Base-by-base conservation (phyloP, 1,140 invertebrate species). In the Nephotettix cincticeps region DNA sequence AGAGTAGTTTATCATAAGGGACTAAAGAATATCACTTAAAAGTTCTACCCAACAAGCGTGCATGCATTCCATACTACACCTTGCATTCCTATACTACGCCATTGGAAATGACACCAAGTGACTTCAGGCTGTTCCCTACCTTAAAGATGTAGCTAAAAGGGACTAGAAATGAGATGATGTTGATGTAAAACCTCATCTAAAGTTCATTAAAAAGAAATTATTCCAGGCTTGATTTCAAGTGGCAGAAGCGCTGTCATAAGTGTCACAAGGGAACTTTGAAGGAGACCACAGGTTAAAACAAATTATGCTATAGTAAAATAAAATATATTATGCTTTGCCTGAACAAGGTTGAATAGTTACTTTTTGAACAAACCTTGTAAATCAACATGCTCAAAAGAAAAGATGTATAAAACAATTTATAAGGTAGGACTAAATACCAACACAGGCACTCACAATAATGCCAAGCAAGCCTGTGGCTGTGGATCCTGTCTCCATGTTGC, bases 381-480 rank as follows among this genome's bases (percentile, higher is more conserved):
- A n/a, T n/a, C n/a, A n/a, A n/a, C n/a, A n/a, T n/a, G n/a, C n/a
- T n/a, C n/a, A n/a, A n/a, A n/a, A n/a, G n/a, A n/a, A n/a, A n/a
- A n/a, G n/a, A n/a, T n/a, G n/a, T n/a, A n/a, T n/a, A n/a, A n/a
- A n/a, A n/a, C n/a, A n/a, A n/a, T n/a, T n/a, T n/a, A n/a, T n/a
- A n/a, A n/a, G n/a, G n/a, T n/a, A n/a, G n/a, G n/a, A n/a, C n/a
- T n/a, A n/a, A n/a, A n/a, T n/a, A n/a, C n/a, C n/a, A n/a, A n/a
- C n/a, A n/a, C n/a, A n/a, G n/a, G n/a, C 30, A 78, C 82, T 83
- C 81, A 88, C 87, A 94, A 94, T 97, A 79, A 95, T 88, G 69
- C 96, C 96, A 36, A 89, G 90, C 72, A 97, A 86, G 0, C 95
- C 96, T 61, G 95, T 96, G 75, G 90, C 88, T 0, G 94, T 96